phyloP scores from a whole-genome alignment of 2,797 vertebrate species.

The Agapornis canus region DNA sequence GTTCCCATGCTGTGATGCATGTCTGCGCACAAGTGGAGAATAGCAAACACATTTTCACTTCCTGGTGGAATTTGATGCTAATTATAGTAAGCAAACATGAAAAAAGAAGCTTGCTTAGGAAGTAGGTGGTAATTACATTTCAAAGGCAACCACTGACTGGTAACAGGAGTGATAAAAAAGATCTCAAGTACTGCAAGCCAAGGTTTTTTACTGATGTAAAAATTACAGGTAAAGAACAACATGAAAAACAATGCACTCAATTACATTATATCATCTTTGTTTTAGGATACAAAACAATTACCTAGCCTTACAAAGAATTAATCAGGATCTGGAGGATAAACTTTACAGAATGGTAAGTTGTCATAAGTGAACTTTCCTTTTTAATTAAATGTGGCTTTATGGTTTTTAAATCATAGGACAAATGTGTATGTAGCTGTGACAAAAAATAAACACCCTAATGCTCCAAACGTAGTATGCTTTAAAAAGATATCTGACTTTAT shows the following conservation, averaged over 20 bases:
- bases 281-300: constrained; percentile 96
- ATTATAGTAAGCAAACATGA: background rate
- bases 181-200: background rate
- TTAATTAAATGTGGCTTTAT: background rate
- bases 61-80: background rate
- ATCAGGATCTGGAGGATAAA: constrained; percentile 96
- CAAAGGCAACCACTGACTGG: background rate
- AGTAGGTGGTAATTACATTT: constrained; percentile 11
- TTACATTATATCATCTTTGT: constrained; percentile 59
- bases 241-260: background rate
- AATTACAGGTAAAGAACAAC: constrained; percentile 3
- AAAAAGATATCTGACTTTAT: background rate
- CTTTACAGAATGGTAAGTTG: constrained; percentile 90
- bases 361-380: background rate
- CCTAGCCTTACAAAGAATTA: constrained; percentile 93
- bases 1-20: background rate
- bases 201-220: constrained; percentile 17
- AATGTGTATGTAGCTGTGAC: background rate
- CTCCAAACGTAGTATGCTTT: background rate
- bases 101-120: background rate
- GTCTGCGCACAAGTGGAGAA: background rate
- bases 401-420: background rate
- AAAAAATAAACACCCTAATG: background rate
- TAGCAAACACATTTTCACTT: background rate
- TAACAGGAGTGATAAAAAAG: constrained; percentile 16